Evolutionary conservation across 1,140 invertebrate species (phyloP).

Genomic region (Vanessa tameamea): DNA sequence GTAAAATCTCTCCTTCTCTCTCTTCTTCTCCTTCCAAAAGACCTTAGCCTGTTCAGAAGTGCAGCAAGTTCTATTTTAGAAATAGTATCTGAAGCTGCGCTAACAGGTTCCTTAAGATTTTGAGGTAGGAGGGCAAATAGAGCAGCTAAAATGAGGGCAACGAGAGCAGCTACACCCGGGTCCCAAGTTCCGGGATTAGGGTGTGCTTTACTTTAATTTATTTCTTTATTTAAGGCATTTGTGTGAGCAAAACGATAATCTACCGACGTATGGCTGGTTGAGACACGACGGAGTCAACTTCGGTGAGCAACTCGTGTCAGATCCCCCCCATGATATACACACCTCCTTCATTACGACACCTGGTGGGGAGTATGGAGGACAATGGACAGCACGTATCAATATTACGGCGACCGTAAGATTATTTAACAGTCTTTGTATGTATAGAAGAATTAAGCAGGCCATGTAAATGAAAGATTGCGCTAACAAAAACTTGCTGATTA

Average conservation of each 20-base stretch:
- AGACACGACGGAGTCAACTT: constrained; percentile 96
- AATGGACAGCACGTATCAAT: constrained; percentile 94
- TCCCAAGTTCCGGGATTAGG: too few relatives aligned
- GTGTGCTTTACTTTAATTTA: not conserved
- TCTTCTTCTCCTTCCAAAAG: too few relatives aligned
- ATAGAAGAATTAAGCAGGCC: not conserved
- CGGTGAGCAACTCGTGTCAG: constrained; percentile 94
- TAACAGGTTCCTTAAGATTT: too few relatives aligned
- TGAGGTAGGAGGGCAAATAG: too few relatives aligned
- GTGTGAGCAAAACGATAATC: constrained; percentile 94
- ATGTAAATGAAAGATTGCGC: not conserved
- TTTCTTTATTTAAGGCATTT: constrained; percentile 87
- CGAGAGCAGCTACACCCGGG: too few relatives aligned
- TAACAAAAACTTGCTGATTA: too few relatives aligned
- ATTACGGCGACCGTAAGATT: constrained; percentile 83
- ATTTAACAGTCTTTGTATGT: not conserved
- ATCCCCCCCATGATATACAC: constrained; percentile 87
- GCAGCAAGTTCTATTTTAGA: too few relatives aligned
- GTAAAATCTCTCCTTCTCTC: too few relatives aligned
- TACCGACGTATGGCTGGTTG: constrained; percentile 92
- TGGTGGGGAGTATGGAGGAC: constrained; percentile 91
- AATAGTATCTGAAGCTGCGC: too few relatives aligned
- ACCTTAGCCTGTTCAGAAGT: too few relatives aligned
- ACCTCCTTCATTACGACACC: constrained; percentile 94
- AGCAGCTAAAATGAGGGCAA: too few relatives aligned